phyloP scores from a whole-genome alignment of 1,140 invertebrate species.

The Hypothenemus hampei region DNA sequence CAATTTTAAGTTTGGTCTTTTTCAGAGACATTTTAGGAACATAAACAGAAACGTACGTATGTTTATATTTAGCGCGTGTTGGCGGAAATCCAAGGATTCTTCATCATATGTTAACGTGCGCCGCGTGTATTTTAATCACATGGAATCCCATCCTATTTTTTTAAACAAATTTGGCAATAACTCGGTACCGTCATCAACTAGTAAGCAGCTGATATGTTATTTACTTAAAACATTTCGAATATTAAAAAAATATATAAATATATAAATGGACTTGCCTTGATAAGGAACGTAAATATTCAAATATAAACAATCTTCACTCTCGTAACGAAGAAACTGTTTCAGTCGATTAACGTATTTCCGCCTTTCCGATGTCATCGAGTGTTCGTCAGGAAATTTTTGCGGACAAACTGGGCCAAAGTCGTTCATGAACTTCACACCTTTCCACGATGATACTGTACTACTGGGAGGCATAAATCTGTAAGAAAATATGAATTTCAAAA shows the following conservation, averaged over 20 bases:
- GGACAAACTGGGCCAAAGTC: constrained; percentile 81
- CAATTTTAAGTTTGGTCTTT: too few relatives aligned
- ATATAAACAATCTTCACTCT: constrained; percentile 90
- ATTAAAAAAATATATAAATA: too few relatives aligned
- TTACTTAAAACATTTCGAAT: too few relatives aligned
- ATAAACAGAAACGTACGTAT: constrained; percentile 10
- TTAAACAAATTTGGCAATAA: too few relatives aligned
- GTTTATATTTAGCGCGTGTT: constrained; percentile 11
- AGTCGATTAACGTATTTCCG: constrained; percentile 64
- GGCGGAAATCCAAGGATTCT: not conserved
- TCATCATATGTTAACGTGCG: constrained; percentile 9
- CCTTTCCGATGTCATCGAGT: constrained; percentile 58
- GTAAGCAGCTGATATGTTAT: too few relatives aligned
- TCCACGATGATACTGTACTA: constrained; percentile 45
- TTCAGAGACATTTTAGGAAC: too few relatives aligned
- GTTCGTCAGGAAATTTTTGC: constrained; percentile 62
- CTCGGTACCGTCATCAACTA: too few relatives aligned
- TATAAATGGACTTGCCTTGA: constrained; percentile 53
- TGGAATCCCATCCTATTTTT: not conserved
- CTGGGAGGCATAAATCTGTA: constrained; percentile 78
- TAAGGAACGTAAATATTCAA: constrained; percentile 90
- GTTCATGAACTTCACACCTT: constrained; percentile 50
- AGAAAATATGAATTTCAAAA: too few relatives aligned
- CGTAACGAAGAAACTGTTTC: constrained; percentile 64
- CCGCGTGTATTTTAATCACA: constrained; percentile 3